Evolutionary conservation across 2,113 vertebrate genomes (phyloP).

Genomic region (Puma concolor): DNA sequence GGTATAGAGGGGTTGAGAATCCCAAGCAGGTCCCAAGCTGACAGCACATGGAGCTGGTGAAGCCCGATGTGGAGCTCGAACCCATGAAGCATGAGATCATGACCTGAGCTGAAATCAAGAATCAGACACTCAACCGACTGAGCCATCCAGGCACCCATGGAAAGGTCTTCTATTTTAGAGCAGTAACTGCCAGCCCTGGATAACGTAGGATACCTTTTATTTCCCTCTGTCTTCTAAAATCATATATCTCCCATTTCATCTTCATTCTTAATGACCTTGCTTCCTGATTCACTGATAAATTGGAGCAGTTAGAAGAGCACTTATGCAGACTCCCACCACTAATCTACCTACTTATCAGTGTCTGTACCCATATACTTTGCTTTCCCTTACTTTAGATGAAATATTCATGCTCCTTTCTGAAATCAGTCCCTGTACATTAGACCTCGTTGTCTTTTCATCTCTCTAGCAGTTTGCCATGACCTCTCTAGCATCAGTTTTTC

Average conservation of each 20-base stretch:
- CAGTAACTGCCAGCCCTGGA: neutral
- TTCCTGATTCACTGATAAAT: neutral
- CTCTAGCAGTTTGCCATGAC: neutral
- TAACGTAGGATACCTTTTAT: neutral
- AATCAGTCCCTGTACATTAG: neutral
- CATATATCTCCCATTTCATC: neutral
- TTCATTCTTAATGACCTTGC: slow-evolving; percentile 1
- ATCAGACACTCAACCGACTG: neutral
- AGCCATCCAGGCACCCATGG: neutral
- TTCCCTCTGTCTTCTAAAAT: neutral
- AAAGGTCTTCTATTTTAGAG: neutral
- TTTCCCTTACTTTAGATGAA: neutral
- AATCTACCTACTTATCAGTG: neutral
- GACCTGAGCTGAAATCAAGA: neutral
- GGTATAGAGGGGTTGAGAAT: neutral
- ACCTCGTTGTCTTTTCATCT: neutral
- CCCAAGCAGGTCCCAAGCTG: neutral
- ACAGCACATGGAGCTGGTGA: no score
- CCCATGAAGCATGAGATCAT: neutral
- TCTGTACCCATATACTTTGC: neutral
- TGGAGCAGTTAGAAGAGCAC: neutral
- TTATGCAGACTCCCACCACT: neutral
- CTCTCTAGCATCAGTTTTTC: neutral
- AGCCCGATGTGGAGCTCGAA: neutral
- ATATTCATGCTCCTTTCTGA: neutral